Evolutionary conservation across 2,797 vertebrate genomes (phyloP).

Genomic region (Gymnocypris eckloni): DNA sequence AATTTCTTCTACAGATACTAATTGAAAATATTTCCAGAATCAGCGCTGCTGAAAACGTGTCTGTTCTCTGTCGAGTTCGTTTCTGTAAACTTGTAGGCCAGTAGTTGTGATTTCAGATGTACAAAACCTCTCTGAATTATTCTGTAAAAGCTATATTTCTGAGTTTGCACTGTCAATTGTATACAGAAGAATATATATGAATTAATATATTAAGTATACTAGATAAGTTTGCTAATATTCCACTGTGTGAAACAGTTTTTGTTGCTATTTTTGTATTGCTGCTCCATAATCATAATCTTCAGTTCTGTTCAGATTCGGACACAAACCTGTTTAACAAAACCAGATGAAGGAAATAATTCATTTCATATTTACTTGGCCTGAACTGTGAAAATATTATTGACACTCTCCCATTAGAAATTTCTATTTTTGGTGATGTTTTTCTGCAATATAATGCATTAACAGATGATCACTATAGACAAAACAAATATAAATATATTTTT

Average conservation of each 20-base stretch:
- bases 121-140: neutral
- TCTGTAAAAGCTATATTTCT: neutral
- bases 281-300: neutral
- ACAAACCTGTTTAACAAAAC: slow-evolving; percentile 1
- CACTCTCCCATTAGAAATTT: neutral
- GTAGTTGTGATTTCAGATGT: neutral
- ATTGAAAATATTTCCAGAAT: neutral
- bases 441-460: slow-evolving; percentile 16
- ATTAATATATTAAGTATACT: slow-evolving; percentile 16
- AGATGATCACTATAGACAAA: neutral
- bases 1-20: neutral
- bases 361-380: neutral
- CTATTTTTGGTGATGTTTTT: neutral
- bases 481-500: neutral
- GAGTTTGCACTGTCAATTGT: neutral
- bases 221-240: neutral
- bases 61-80: neutral
- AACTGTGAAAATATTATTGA: slow-evolving; percentile 7
- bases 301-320: neutral
- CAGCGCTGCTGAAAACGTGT: neutral
- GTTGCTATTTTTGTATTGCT: neutral
- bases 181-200: neutral
- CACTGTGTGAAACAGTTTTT: neutral
- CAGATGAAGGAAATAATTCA: neutral
- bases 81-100: neutral